Percentiles rank a stretch among this genome's conserved stretches.
Evolutionary conservation across 2,888 invertebrate genomes (phyloP).

Genomic region (Drosophila affinis): DNA sequence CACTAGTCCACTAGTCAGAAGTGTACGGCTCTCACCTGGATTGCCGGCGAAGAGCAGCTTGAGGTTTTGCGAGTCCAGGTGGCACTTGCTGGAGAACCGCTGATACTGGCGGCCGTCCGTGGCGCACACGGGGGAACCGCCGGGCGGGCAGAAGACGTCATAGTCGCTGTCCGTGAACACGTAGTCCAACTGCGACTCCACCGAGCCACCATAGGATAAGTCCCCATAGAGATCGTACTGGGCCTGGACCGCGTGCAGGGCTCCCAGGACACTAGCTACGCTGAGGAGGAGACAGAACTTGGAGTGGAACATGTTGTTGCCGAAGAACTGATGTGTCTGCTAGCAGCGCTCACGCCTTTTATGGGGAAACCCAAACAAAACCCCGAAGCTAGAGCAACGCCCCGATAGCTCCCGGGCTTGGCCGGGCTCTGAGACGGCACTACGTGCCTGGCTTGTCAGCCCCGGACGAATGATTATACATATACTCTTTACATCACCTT

Average conservation of each 20-base stretch:
- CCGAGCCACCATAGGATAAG: constrained; percentile 11
- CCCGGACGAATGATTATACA: constrained; percentile 16
- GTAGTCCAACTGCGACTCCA: constrained; percentile 24
- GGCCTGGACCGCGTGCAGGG: not conserved
- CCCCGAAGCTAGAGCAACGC: not conserved
- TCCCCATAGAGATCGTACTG: constrained; percentile 42
- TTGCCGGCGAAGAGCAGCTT: constrained; percentile 21
- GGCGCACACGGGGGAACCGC: constrained; percentile 30
- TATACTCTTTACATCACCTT: constrained; percentile 29
- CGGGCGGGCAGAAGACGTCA: constrained; percentile 17
- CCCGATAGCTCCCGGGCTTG: not conserved
- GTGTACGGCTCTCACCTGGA: constrained; percentile 17
- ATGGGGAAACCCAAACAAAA: constrained; percentile 20
- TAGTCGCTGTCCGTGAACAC: constrained; percentile 23
- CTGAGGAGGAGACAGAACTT: not conserved
- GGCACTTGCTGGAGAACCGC: constrained; percentile 35
- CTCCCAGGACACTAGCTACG: constrained; percentile 4
- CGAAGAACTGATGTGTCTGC: constrained; percentile 34
- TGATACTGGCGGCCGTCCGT: constrained; percentile 25
- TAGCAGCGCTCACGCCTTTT: constrained; percentile 27
- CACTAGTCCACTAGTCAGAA: not conserved
- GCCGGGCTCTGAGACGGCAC: not conserved
- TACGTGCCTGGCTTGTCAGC: constrained; percentile 7
- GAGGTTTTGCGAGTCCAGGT: constrained; percentile 32
- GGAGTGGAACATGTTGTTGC: constrained; percentile 30